These are phyloP conservation scores for Vannuccia rotundouncinata DNA, from an alignment of 2,888 invertebrate genomes.

Conservation along the genomic window DNA sequence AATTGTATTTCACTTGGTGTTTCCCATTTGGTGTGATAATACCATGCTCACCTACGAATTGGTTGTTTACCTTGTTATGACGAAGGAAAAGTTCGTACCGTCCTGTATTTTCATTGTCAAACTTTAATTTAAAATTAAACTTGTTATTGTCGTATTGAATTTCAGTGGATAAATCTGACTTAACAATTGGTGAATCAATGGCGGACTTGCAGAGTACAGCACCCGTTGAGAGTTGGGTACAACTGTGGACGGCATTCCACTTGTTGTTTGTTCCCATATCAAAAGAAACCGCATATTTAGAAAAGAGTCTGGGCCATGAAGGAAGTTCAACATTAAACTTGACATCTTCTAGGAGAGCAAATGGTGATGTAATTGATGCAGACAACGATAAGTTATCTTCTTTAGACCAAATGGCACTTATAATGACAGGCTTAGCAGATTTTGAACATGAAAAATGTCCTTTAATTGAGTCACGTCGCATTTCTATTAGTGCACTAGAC, in stretches of 20 bases:
- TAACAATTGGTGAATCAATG: background rate
- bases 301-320: background rate
- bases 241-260: background rate
- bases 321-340: background rate
- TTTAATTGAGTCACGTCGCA: background rate
- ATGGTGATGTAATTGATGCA: background rate
- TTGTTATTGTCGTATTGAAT: background rate
- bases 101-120: background rate
- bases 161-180: background rate
- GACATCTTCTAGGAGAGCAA: background rate
- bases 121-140: background rate
- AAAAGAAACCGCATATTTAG: background rate
- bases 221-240: background rate
- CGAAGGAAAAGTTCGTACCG: background rate
- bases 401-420: background rate
- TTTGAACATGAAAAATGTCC: background rate
- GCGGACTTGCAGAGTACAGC: background rate
- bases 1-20: background rate
- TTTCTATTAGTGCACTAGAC: background rate
- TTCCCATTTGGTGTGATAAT: background rate
- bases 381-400: background rate
- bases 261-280: background rate
- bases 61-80: background rate
- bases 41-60: background rate
- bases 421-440: background rate